Conservation (phyloP, 2,888 invertebrate species). For the Calliscelio sp. region DNA sequence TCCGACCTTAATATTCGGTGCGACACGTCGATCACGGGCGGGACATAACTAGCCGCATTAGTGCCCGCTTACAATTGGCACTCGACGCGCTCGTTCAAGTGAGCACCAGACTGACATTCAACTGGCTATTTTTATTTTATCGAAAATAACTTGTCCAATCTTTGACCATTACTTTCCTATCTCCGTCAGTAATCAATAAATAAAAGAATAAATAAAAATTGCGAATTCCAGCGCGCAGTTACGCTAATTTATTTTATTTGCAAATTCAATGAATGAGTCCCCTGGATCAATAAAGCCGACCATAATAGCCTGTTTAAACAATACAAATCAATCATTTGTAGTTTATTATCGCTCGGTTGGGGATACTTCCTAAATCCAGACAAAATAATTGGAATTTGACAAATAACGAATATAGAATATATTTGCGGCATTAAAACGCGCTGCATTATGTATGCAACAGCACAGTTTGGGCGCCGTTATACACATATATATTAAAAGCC, state of each 20-base stretch:
- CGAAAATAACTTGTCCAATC: slow-evolving; percentile 46
- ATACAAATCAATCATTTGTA: slow-evolving; percentile 27
- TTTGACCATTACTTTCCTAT: slow-evolving; percentile 20
- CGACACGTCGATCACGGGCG: slow-evolving; percentile 69
- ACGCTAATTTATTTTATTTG: slow-evolving; percentile 27
- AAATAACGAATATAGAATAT: slow-evolving; percentile 21
- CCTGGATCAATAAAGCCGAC: slow-evolving; percentile 5
- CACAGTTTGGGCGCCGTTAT: background rate
- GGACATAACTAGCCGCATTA: slow-evolving; percentile 68
- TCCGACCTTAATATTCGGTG: slow-evolving; percentile 75
- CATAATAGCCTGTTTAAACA: slow-evolving; percentile 17
- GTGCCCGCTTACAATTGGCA: slow-evolving; percentile 60
- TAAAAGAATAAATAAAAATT: no score
- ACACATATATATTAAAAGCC: slow-evolving; percentile 32
- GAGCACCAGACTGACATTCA: slow-evolving; percentile 54
- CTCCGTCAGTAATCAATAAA: background rate
- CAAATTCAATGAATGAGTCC: slow-evolving; percentile 8
- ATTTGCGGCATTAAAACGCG: slow-evolving; percentile 2
- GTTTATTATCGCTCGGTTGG: slow-evolving; percentile 14
- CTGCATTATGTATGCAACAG: slow-evolving; percentile 9
- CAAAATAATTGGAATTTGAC: slow-evolving; percentile 15
- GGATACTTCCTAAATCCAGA: background rate
- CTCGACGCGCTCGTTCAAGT: slow-evolving; percentile 55
- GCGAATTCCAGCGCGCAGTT: background rate
- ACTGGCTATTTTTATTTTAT: slow-evolving; percentile 56